Percentiles rank a stretch among this genome's conserved stretches.
Conservation (phyloP, 2,797 vertebrate genomes). For the Orestias chungarensis region DNA sequence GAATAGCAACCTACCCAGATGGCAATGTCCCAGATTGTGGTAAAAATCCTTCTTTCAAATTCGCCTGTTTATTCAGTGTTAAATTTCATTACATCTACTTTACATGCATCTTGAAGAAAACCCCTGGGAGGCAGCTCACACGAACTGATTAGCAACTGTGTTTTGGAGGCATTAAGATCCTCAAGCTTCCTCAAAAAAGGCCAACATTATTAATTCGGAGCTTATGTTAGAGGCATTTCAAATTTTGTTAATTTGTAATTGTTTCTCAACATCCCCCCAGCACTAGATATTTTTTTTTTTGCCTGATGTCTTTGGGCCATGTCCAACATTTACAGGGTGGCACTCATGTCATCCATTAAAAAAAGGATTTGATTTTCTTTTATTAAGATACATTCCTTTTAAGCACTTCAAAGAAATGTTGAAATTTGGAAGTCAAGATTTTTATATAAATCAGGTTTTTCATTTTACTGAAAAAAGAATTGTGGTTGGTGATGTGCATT, state of each 20-base stretch:
- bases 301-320: background rate
- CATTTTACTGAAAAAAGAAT: background rate
- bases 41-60: conserved; percentile 13
- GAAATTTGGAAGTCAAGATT: background rate
- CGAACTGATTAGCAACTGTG: conserved; percentile 39
- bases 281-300: background rate
- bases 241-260: background rate
- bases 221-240: conserved; percentile 11
- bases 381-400: background rate
- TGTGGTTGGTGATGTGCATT: background rate
- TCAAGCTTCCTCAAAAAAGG: conserved; percentile 21
- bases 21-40: conserved; percentile 10
- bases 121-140: conserved; percentile 8
- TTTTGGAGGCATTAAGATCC: conserved; percentile 37
- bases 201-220: conserved; percentile 15
- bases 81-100: conserved; percentile 13
- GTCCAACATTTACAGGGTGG: background rate
- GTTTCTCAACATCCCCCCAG: background rate
- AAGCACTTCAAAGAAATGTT: background rate
- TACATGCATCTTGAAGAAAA: conserved; percentile 25
- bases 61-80: conserved; percentile 12
- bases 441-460: no score
- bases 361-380: background rate
- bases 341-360: background rate
- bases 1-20: background rate